phyloP scores from a whole-genome alignment of 2,113 vertebrate species.

The Gobiocypris rarus region DNA sequence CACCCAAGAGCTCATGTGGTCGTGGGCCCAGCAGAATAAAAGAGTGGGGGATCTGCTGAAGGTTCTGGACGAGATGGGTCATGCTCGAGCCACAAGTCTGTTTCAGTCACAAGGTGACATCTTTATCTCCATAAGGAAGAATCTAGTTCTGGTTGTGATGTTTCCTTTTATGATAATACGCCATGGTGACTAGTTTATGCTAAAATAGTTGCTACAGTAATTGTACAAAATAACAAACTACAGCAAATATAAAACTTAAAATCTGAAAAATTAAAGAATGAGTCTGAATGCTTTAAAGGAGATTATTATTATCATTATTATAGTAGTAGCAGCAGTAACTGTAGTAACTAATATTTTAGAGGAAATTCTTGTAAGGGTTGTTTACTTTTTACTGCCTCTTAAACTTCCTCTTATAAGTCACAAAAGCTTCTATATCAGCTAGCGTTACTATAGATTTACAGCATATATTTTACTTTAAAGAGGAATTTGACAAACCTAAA shows the following conservation, averaged over 20 bases:
- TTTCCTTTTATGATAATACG: not conserved
- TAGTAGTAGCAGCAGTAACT: not conserved
- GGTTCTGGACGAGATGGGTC: constrained; percentile 78
- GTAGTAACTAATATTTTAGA: not conserved
- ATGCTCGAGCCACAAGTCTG: constrained; percentile 73
- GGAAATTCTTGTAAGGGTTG: not conserved
- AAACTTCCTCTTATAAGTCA: not conserved
- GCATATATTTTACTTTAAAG: not conserved
- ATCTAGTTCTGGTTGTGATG: not conserved
- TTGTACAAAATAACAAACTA: not conserved
- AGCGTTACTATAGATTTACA: not conserved
- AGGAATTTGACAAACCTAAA: not conserved
- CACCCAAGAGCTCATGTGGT: constrained; percentile 80
- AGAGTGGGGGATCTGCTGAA: constrained; percentile 75
- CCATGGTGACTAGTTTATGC: too few relatives aligned
- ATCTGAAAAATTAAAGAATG: too few relatives aligned
- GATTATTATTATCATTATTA: not conserved
- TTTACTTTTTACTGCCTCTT: not conserved
- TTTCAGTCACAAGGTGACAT: constrained; percentile 65
- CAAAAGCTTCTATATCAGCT: not conserved
- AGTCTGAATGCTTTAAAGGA: not conserved
- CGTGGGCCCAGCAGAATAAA: constrained; percentile 80
- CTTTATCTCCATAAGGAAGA: not conserved
- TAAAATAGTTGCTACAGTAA: not conserved
- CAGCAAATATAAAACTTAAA: too few relatives aligned